Evolutionary conservation across 2,797 vertebrate species (phyloP).

Genomic region (Pseudochirops cupreus): DNA sequence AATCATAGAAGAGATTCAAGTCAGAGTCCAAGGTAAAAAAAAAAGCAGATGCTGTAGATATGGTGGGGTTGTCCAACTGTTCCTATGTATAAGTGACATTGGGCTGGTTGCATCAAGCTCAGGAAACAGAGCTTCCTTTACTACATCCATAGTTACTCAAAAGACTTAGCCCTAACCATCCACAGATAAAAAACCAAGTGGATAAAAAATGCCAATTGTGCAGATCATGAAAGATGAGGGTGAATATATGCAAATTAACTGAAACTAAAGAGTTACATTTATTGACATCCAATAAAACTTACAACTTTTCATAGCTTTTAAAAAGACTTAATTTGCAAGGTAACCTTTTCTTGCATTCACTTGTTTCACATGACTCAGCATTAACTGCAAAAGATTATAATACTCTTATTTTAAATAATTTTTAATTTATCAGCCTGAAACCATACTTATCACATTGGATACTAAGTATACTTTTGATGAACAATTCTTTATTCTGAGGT

Average conservation of each 20-base stretch:
- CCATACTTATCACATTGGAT: neutral
- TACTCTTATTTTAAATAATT: neutral
- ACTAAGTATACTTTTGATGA: neutral
- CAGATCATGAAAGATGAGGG: neutral
- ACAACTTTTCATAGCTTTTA: neutral
- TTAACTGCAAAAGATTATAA: neutral
- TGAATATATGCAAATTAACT: neutral
- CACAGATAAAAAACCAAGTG: neutral
- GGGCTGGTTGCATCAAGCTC: neutral
- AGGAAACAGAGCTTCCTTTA: neutral
- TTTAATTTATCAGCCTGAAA: neutral
- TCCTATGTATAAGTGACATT: neutral
- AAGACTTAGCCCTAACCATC: neutral
- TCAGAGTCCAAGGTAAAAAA: neutral
- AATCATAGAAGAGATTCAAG: neutral
- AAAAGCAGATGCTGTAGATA: neutral
- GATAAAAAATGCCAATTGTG: neutral
- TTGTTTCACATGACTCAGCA: neutral
- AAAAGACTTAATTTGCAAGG: neutral
- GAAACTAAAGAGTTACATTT: neutral
- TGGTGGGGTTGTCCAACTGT: neutral
- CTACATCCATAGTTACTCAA: neutral
- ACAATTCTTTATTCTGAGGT: neutral
- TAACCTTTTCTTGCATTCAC: neutral
- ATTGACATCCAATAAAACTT: neutral